Evolutionary conservation across 2,888 invertebrate species (phyloP).

Genomic region (Drosophila lutescens): DNA sequence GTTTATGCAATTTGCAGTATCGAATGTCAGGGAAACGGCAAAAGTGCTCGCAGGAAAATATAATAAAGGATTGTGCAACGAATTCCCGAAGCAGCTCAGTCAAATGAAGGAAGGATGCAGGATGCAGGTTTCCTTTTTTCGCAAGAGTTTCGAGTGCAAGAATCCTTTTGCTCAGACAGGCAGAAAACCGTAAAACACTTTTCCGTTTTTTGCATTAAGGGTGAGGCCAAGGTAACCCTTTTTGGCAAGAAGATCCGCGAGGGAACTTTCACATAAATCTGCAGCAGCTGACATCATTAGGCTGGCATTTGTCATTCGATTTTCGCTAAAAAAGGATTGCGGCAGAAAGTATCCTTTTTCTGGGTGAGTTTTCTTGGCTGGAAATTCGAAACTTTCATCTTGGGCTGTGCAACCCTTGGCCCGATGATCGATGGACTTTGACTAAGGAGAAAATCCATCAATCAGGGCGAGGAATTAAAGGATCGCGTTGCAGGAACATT

Average conservation of each 20-base stretch:
- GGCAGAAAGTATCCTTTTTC: conserved; percentile 57
- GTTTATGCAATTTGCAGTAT: conserved; percentile 75
- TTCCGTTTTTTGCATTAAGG: conserved; percentile 45
- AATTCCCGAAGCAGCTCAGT: conserved; percentile 47
- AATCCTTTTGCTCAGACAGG: conserved; percentile 66
- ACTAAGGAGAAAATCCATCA: conserved; percentile 45
- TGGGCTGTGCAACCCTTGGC: conserved; percentile 24
- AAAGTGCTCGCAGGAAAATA: conserved; percentile 29
- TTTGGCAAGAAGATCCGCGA: conserved; percentile 19
- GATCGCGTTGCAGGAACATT: conserved; percentile 38
- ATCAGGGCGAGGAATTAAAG: conserved; percentile 37
- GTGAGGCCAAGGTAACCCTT: conserved; percentile 60
- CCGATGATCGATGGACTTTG: conserved; percentile 50
- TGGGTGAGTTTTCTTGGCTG: conserved; percentile 33
- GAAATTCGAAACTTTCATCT: conserved; percentile 68
- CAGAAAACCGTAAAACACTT: conserved; percentile 70
- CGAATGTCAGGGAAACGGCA: conserved; percentile 63
- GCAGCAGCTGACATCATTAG: conserved; percentile 73
- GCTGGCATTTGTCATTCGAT: conserved; percentile 70
- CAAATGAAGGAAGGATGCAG: conserved; percentile 33
- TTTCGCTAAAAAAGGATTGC: conserved; percentile 62
- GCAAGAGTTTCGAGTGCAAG: conserved; percentile 37
- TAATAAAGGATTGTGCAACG: conserved; percentile 65
- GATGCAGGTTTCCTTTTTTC: conserved; percentile 43
- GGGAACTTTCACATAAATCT: conserved; percentile 68